phyloP scores from a whole-genome alignment of 2,797 vertebrate species.

The Hozukius guyotensis region DNA sequence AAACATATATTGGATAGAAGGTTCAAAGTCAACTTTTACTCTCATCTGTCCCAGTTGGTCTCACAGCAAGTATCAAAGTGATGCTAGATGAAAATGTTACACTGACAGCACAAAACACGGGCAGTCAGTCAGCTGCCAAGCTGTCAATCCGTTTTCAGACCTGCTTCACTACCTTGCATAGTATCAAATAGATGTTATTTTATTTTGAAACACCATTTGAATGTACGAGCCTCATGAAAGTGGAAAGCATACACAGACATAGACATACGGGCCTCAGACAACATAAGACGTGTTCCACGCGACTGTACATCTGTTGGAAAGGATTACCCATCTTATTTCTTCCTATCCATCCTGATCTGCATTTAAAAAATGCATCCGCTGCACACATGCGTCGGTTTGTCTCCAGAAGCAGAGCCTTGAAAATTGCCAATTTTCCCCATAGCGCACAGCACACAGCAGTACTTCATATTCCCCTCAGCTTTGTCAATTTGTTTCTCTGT shows the following conservation, averaged over 20 bases:
- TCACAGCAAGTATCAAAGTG: background rate
- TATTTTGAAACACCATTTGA: constrained; percentile 12
- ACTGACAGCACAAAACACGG: constrained; percentile 2
- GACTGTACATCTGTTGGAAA: background rate
- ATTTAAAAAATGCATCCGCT: background rate
- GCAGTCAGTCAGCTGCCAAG: constrained; percentile 16
- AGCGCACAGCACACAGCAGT: background rate
- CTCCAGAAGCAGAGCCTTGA: constrained; percentile 5
- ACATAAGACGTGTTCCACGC: background rate
- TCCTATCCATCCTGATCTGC: constrained; percentile 19
- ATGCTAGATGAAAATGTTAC: constrained; percentile 1
- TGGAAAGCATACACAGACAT: background rate
- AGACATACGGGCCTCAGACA: background rate
- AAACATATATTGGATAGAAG: background rate
- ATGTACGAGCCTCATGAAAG: background rate
- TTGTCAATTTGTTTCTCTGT: constrained; percentile 30
- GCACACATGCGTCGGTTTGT: background rate
- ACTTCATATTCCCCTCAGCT: constrained; percentile 29
- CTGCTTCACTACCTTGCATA: background rate
- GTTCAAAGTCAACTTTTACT: background rate
- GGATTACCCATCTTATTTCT: constrained; percentile 4
- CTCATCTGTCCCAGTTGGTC: background rate
- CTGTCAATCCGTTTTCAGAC: constrained; percentile 14
- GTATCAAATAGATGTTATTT: background rate
- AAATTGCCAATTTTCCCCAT: constrained; percentile 43